Percentiles rank a stretch among this genome's conserved stretches.
Evolutionary conservation across 2,113 vertebrate species (phyloP).

Genomic region (Coptodon rendalli): DNA sequence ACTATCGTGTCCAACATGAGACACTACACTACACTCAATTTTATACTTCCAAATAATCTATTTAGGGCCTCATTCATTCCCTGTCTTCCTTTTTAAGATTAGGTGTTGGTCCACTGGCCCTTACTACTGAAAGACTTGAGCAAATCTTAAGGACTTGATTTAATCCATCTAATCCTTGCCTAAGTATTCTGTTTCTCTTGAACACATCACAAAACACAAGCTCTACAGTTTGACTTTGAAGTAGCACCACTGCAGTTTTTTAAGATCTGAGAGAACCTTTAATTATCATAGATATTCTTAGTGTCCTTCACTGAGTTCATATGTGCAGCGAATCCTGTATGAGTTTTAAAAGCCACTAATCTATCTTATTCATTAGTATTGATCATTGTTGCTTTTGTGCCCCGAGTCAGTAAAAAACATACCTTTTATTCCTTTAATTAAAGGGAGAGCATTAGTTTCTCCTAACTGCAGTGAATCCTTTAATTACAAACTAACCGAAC

Average conservation of each 20-base stretch:
- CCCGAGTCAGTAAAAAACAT: not conserved
- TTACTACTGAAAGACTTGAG: not conserved
- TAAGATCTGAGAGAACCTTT: not conserved
- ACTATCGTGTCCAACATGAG: not conserved
- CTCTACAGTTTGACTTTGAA: not conserved
- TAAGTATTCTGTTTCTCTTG: not conserved
- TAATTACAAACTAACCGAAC: conserved; percentile 26
- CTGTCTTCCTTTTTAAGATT: not conserved
- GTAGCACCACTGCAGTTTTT: not conserved
- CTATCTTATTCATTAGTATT: not conserved
- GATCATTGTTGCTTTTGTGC: not conserved
- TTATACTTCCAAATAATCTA: not conserved
- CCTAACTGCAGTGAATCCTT: not conserved
- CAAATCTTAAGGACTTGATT: not conserved
- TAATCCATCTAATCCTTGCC: not conserved
- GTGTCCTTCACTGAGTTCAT: not conserved
- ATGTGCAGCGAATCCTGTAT: not conserved
- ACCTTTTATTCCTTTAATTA: conserved; percentile 27
- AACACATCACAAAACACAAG: not conserved
- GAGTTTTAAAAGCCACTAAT: conserved; percentile 9
- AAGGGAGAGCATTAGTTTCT: not conserved
- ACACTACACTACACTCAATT: not conserved
- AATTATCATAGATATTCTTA: not conserved
- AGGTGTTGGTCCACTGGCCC: not conserved
- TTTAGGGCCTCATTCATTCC: not conserved